Conservation (phyloP, 2,888 invertebrate genomes). For the Epirrhoe alternata region DNA sequence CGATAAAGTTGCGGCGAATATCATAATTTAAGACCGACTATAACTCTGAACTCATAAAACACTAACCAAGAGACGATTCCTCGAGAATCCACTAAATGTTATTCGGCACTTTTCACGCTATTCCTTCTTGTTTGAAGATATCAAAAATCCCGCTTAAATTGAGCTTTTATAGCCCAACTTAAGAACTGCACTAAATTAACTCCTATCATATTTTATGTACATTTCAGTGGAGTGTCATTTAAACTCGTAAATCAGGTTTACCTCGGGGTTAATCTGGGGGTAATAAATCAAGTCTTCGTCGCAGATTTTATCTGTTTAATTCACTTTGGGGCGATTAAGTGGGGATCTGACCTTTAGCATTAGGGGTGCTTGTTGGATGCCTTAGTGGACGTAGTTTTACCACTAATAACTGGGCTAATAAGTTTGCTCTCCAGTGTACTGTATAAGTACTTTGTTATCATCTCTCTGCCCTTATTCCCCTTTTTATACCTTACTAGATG, state of each 20-base stretch:
- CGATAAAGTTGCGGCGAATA: not conserved
- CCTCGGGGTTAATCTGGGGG: constrained; percentile 49
- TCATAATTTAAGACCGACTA: not conserved
- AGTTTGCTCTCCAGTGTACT: too few relatives aligned
- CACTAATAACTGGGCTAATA: constrained; percentile 4
- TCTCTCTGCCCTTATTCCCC: too few relatives aligned
- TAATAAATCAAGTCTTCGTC: constrained; percentile 54
- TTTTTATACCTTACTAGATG: too few relatives aligned
- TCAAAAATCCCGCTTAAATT: constrained; percentile 27
- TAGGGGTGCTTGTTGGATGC: constrained; percentile 24
- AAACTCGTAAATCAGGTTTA: constrained; percentile 44
- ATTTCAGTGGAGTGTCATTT: constrained; percentile 43
- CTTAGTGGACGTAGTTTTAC: constrained; percentile 10
- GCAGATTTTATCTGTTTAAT: constrained; percentile 61
- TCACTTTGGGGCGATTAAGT: constrained; percentile 58
- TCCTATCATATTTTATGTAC: constrained; percentile 39
- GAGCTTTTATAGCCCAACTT: constrained; percentile 26
- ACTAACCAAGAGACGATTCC: not conserved
- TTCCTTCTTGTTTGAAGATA: constrained; percentile 6
- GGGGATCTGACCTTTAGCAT: constrained; percentile 34
- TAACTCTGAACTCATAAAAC: not conserved
- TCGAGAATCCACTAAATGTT: constrained; percentile 3
- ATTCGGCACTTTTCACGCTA: constrained; percentile 14
- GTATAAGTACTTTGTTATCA: too few relatives aligned
- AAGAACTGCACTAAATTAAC: constrained; percentile 32